Conservation (phyloP, 2,888 invertebrate species). For the Hofmannophila pseudospretella region DNA sequence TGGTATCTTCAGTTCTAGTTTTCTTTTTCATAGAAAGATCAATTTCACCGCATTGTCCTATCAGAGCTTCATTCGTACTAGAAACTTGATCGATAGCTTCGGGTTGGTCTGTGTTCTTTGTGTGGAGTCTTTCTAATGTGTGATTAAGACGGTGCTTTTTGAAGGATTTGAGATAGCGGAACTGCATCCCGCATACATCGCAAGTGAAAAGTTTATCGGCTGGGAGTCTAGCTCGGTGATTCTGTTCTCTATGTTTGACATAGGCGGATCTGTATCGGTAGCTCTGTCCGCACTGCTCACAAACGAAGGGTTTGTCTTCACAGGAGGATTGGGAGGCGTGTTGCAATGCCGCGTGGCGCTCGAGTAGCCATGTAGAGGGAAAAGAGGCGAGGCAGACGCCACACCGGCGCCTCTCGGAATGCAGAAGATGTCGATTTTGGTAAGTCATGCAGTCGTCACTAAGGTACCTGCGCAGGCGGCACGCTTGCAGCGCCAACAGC, state of each 20-base stretch:
- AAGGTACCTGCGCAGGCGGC: constrained; percentile 66
- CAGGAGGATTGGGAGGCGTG: constrained; percentile 82
- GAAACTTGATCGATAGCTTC: constrained; percentile 82
- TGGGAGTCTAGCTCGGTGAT: constrained; percentile 90
- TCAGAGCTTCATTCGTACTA: constrained; percentile 82
- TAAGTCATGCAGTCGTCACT: constrained; percentile 73
- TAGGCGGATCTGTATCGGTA: constrained; percentile 91
- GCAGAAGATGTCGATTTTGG: constrained; percentile 52
- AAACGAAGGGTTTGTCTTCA: constrained; percentile 93
- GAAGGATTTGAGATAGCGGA: constrained; percentile 92
- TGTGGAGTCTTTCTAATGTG: constrained; percentile 88
- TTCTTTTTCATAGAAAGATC: constrained; percentile 76
- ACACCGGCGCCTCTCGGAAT: constrained; percentile 80
- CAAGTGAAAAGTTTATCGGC: constrained; percentile 94
- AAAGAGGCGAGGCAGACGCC: constrained; percentile 91
- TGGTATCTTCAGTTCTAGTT: constrained; percentile 54
- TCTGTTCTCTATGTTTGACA: constrained; percentile 88
- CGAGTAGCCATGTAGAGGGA: constrained; percentile 91
- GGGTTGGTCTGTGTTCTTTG: constrained; percentile 76
- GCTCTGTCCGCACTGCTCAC: constrained; percentile 94
- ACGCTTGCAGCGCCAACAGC: constrained; percentile 66
- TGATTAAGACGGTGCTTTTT: constrained; percentile 94
- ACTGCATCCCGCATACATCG: constrained; percentile 95
- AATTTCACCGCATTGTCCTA: constrained; percentile 76
- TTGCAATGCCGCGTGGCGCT: constrained; percentile 90